Base-by-base conservation (phyloP, 2,113 vertebrate species). In the Chamaea fasciata region DNA sequence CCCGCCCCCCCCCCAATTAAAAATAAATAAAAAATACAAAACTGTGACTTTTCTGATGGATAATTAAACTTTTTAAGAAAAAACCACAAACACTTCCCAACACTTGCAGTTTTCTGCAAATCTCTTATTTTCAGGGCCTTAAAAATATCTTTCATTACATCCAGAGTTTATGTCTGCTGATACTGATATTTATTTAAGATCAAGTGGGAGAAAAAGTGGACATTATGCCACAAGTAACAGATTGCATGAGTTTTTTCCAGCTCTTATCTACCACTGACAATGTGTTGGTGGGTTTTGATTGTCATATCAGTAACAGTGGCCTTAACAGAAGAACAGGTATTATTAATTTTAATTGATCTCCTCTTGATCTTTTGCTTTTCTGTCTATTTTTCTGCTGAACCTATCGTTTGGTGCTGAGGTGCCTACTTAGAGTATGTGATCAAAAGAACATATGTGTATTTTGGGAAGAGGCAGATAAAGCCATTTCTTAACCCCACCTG, bases 271-370 rank as follows among this genome's bases (percentile, higher is more conserved):
- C 6, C 15, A 49, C 55, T 91, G 79, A 95, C 82, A 97, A 90
- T 24, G 68, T 94, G 95, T 87, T 94, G 47, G 22, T 93, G 59
- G 52, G 47, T 88, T 90, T 80, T 90, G 87, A 95, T 81, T 95
- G 68, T 94, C 64, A 18, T 79, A 77, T 57, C 30, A 33, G 33
- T 71, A 78, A 74, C 63, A 80, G 30, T 39, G 50, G 90, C 80
- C 63, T 95, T 77, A 70, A 88, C 23, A 91, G 84, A 89, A 89
- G 87, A 94, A 83, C 35, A 92, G 91, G 75, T 95, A 95, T 77
- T 90, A 86, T 35, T 92, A 1, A 85, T 63, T 95, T 88, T 80
- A 85, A 85, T 85, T 74, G 47, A 94, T 46, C 6, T 77, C 59
- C 47, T 62, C 28, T 49, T 80, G 42, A 80, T 69, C 23, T 78